These are phyloP conservation scores for Cricetomys ansorgei DNA, from an alignment of 2,113 vertebrate species.

Conservation along the genomic window DNA sequence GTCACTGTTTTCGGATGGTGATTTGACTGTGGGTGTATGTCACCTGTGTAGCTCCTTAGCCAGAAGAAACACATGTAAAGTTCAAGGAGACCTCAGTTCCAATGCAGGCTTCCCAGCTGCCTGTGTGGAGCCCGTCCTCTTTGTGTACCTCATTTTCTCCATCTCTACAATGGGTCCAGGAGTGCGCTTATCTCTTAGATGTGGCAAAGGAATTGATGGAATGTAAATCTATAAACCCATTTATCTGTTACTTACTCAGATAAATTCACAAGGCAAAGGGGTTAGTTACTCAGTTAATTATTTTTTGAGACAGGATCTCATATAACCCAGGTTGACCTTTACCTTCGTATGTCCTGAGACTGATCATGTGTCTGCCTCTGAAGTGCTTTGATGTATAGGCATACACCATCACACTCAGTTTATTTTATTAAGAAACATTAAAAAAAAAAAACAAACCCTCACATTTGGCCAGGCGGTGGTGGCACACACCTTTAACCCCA, in stretches of 20 bases:
- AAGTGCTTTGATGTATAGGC: background rate
- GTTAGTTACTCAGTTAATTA: background rate
- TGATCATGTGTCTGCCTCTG: background rate
- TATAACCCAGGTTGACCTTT: background rate
- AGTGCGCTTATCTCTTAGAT: background rate
- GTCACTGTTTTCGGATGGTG: background rate
- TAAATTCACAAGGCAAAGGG: background rate
- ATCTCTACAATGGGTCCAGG: background rate
- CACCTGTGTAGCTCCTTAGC: background rate
- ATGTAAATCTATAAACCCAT: background rate
- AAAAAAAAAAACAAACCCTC: too few species aligned
- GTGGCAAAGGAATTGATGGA: background rate
- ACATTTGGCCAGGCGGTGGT: too few species aligned
- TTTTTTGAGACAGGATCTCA: background rate
- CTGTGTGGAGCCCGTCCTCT: background rate
- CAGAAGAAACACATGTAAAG: background rate
- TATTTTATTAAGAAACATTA: background rate
- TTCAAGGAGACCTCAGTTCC: background rate
- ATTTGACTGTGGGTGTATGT: background rate
- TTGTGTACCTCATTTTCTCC: background rate
- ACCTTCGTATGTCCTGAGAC: background rate
- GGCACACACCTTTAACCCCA: too few species aligned
- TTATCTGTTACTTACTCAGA: background rate
- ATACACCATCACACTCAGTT: background rate
- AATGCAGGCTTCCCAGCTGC: background rate